These are phyloP conservation scores for Colletes latitarsis DNA, from an alignment of 1,140 invertebrate species.

Conservation along the genomic window DNA sequence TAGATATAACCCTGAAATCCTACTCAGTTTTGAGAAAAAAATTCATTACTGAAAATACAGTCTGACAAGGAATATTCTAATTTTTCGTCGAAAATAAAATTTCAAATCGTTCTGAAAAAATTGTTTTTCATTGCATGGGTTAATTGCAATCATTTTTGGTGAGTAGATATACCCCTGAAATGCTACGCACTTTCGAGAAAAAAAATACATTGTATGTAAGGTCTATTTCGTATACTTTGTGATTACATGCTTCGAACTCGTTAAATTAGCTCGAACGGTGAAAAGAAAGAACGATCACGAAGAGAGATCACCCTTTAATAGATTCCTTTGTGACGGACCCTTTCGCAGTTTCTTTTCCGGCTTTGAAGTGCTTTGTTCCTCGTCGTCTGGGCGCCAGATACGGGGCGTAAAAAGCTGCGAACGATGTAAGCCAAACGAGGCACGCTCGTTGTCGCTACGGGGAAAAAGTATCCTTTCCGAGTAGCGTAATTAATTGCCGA, in stretches of 20 bases:
- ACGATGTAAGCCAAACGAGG: constrained; percentile 37
- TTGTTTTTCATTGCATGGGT: too few relatives aligned
- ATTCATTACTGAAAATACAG: too few relatives aligned
- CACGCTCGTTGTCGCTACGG: not conserved
- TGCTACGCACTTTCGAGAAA: too few relatives aligned
- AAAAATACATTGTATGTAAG: too few relatives aligned
- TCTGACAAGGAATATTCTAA: too few relatives aligned
- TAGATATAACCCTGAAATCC: too few relatives aligned
- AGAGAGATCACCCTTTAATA: not conserved
- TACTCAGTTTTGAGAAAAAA: too few relatives aligned
- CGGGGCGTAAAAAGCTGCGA: constrained; percentile 10
- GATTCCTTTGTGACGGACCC: not conserved
- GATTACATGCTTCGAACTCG: not conserved
- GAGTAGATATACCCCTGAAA: too few relatives aligned
- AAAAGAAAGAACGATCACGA: not conserved
- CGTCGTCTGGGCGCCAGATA: constrained; percentile 27
- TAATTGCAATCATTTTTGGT: too few relatives aligned
- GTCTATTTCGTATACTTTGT: not conserved
- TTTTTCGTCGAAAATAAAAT: too few relatives aligned
- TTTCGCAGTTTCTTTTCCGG: constrained; percentile 5
- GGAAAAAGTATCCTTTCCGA: not conserved
- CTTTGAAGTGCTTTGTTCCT: constrained; percentile 12
- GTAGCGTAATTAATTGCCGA: constrained; percentile 32
- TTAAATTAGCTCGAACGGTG: not conserved
- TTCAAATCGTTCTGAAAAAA: too few relatives aligned